These are phyloP conservation scores for Lepidocyrtoides sp. DNA, from an alignment of 2,888 invertebrate species.

Conservation along the genomic window DNA sequence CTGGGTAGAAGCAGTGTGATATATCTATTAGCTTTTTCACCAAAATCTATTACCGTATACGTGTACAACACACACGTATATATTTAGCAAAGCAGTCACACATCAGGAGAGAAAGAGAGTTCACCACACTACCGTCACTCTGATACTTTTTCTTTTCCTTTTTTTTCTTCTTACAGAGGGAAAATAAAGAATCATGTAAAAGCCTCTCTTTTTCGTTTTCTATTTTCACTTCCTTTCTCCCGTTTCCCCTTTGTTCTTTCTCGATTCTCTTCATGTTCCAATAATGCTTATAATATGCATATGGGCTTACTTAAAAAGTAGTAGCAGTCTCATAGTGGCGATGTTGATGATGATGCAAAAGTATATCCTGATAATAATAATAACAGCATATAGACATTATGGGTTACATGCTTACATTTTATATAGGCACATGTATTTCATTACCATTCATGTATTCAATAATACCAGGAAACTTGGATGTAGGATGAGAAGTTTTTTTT, in stretches of 20 bases:
- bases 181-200: constrained; percentile 43
- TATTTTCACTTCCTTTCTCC: constrained; percentile 63
- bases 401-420: too few relatives aligned
- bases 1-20: neutral
- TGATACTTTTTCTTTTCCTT: constrained; percentile 30
- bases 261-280: constrained; percentile 50
- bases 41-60: constrained; percentile 48
- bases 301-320: constrained; percentile 48
- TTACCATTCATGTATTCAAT: constrained; percentile 84
- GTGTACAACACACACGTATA: neutral
- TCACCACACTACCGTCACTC: neutral
- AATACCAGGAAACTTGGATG: neutral
- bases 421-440: constrained; percentile 74
- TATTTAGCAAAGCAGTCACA: neutral
- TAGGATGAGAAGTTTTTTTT: neutral
- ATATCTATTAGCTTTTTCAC: neutral
- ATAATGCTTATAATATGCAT: constrained; percentile 60
- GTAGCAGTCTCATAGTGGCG: too few relatives aligned
- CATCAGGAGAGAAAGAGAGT: constrained; percentile 40
- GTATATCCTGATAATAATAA: constrained; percentile 12
- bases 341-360: constrained; percentile 48
- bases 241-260: constrained; percentile 42
- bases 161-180: neutral
- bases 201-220: constrained; percentile 51
- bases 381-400: too few relatives aligned